Evolutionary conservation across 2,797 vertebrate species (phyloP), one percentile per base, ranked within the genome.

Genomic region (Squalus acanthias): DNA sequence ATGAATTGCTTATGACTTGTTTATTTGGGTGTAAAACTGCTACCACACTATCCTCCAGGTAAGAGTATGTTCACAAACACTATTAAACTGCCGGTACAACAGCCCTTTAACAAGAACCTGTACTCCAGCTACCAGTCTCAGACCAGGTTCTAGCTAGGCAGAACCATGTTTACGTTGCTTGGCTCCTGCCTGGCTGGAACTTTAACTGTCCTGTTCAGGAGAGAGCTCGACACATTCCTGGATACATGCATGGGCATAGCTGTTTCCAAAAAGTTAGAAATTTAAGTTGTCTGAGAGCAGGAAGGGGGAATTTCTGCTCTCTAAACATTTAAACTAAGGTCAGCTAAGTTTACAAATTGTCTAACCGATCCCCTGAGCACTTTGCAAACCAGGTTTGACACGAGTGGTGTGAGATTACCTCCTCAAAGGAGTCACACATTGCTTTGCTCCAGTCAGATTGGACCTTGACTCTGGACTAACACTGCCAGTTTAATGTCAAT

Each of bases 141-240:
- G 91, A 69, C 17, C n/a, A 93, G 91, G n/a, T 93, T 93, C 63
- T 22, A 67, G 20, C 91, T 93, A 93, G 91, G 91, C 63, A 93
- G 91, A 93, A 69, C 63, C 91, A 69, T 93, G 91, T 69, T 93
- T 93, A 69, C n/a, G 0, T 67, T 93, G 17, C 65, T 63, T 93
- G 91, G 63, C 63, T 93, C 91, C 91, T 93, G 91, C 6, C 20
- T 93, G 91, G 65, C 91, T 93, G 91, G 89, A 92, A 65, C 33
- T 92, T 65, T 92, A 92, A 92, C 89, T 65, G 33, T 67, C 57
- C 89, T 65, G 33, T 92, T 67, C 33, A 92, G 63, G 60, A 92
- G 4, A 92, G 89, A 69, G 24, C 91, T 93, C 91, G 46, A 10
- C 65, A 93, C 39, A 67, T 93, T 33, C n/a, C 65, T 46, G 63